A percentile compares a stretch with the other conserved stretches of the same genome.
phyloP scores from a whole-genome alignment of 2,797 vertebrate genomes.

The Astyanax mexicanus region DNA sequence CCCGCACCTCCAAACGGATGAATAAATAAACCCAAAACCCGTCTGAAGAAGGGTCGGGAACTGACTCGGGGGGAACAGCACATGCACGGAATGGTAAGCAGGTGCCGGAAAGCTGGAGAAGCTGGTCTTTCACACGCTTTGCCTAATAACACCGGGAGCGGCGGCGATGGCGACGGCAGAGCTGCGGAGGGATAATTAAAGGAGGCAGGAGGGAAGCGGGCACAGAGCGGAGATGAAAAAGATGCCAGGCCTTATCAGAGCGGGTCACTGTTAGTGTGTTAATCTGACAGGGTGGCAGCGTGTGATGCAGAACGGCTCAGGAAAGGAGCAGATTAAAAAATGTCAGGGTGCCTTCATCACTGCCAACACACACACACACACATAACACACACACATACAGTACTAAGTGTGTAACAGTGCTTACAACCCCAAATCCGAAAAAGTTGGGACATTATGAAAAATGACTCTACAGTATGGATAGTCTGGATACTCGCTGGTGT shows the following conservation, averaged over 20 bases:
- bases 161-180: not conserved
- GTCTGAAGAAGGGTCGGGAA: not conserved
- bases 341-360: slow-evolving; percentile 22
- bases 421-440: too few relatives aligned
- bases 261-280: slow-evolving; percentile 23
- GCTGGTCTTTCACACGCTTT: not conserved
- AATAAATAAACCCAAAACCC: not conserved
- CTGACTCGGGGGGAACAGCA: slow-evolving; percentile 17
- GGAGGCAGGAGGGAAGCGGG: slow-evolving; percentile 5
- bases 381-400: slow-evolving; percentile 19
- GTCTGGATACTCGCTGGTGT: too few relatives aligned
- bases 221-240: slow-evolving; percentile 28
- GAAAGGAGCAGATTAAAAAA: slow-evolving; percentile 42
- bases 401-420: too few relatives aligned
- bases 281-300: slow-evolving; percentile 24
- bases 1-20: too few relatives aligned
- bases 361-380: slow-evolving; percentile 26
- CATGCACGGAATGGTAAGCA: slow-evolving; percentile 24
- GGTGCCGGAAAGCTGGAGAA: not conserved
- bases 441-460: too few relatives aligned
- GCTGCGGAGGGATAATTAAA: slow-evolving; percentile 30
- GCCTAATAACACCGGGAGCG: slow-evolving; percentile 1
- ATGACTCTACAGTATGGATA: too few relatives aligned
- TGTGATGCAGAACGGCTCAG: slow-evolving; percentile 13
- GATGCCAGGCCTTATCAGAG: slow-evolving; percentile 40